Percentiles rank a stretch among this genome's conserved stretches.
Conservation (phyloP, 2,888 invertebrate genomes). For the Salticus scenicus region DNA sequence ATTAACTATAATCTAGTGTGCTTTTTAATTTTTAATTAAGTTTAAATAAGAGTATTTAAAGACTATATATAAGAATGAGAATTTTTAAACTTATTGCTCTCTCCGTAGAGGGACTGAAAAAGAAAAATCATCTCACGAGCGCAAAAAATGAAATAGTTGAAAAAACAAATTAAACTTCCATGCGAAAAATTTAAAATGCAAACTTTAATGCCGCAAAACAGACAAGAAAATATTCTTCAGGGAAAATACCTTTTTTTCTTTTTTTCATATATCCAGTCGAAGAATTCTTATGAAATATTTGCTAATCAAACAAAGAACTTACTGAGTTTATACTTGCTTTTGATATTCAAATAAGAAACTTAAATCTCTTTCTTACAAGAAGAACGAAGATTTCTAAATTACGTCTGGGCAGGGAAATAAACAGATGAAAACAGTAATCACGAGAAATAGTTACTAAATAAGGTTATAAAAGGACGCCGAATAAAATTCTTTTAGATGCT, state of each 20-base stretch:
- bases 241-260: not conserved
- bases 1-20: too few relatives aligned
- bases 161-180: too few relatives aligned
- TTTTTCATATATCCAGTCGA: not conserved
- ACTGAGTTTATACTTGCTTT: not conserved
- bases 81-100: too few relatives aligned
- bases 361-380: not conserved
- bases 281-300: not conserved
- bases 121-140: too few relatives aligned
- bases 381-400: not conserved
- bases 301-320: slow-evolving; percentile 12
- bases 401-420: not conserved
- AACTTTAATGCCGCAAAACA: not conserved
- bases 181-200: not conserved
- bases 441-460: not conserved
- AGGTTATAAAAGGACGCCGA: not conserved
- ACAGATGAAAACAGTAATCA: not conserved
- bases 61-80: too few relatives aligned
- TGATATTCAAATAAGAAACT: slow-evolving; percentile 1
- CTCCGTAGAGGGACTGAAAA: too few relatives aligned
- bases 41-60: too few relatives aligned
- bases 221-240: not conserved
- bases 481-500: too few relatives aligned
- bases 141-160: too few relatives aligned
- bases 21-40: too few relatives aligned